phyloP scores from a whole-genome alignment of 2,797 vertebrate genomes.

The Eulemur rubriventer region DNA sequence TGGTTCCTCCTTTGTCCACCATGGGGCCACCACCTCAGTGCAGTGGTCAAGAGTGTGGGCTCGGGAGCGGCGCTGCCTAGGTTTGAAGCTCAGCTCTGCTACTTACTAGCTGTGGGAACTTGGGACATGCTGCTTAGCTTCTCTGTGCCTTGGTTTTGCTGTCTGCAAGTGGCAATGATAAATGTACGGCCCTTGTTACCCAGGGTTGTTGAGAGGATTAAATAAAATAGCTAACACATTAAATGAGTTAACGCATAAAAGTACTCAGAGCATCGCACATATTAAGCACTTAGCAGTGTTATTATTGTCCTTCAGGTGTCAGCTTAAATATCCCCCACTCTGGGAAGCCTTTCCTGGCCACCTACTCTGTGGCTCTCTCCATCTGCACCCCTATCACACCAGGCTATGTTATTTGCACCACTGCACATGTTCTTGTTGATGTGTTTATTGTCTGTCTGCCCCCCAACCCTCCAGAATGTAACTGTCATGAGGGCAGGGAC shows the following conservation, averaged over 20 bases:
- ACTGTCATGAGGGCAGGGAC: not conserved
- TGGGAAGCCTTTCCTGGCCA: not conserved
- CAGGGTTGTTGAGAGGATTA: not conserved
- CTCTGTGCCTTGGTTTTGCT: constrained; percentile 1
- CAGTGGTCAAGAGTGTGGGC: not conserved
- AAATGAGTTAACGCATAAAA: not conserved
- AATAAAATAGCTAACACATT: not conserved
- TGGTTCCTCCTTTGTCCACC: not conserved
- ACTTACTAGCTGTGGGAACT: not conserved
- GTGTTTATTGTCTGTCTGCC: not conserved
- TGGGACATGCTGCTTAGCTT: not conserved
- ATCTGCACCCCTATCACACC: not conserved
- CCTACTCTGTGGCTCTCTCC: not conserved
- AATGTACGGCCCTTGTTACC: not conserved
- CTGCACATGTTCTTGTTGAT: not conserved
- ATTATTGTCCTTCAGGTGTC: not conserved
- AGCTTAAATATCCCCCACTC: not conserved
- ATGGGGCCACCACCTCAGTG: not conserved
- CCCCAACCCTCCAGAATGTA: too few species aligned
- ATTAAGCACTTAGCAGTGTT: not conserved
- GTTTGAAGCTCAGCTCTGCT: not conserved
- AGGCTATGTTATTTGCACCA: not conserved
- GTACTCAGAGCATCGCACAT: not conserved
- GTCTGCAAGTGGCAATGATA: not conserved
- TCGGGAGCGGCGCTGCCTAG: not conserved